These are phyloP conservation scores for Astreopora myriophthalma DNA, from an alignment of 64 coral and sea anemone species.

Conservation along the genomic window DNA sequence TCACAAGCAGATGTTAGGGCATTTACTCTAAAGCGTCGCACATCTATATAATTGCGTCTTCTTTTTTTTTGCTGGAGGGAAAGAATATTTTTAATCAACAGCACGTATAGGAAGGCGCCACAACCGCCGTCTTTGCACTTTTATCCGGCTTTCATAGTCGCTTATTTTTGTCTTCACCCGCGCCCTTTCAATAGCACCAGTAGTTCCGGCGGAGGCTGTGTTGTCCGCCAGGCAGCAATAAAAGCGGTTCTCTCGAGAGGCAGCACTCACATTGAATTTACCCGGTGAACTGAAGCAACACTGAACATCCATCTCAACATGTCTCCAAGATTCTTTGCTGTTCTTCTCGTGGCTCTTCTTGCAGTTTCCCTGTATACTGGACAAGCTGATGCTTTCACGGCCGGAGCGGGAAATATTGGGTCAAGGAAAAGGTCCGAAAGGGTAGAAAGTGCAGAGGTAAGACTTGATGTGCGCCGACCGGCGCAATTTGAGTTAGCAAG, in stretches of 20 bases:
- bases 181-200: neutral
- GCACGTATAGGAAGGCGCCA: neutral
- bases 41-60: neutral
- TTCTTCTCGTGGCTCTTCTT: neutral
- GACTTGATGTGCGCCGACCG: neutral
- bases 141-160: neutral
- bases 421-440: neutral
- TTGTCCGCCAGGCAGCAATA: no score
- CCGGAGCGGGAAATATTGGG: constrained; percentile 7
- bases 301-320: neutral
- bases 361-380: neutral
- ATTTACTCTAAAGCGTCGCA: neutral
- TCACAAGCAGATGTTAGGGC: no score
- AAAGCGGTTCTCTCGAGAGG: neutral
- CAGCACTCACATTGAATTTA: neutral
- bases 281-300: neutral
- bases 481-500: no score
- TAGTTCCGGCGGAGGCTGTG: no score
- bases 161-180: neutral
- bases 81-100: neutral
- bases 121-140: neutral
- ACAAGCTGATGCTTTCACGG: neutral
- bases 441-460: neutral
- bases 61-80: neutral
- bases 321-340: neutral